phyloP scores from a whole-genome alignment of 2,113 vertebrate species.

The Hippocampus comes region DNA sequence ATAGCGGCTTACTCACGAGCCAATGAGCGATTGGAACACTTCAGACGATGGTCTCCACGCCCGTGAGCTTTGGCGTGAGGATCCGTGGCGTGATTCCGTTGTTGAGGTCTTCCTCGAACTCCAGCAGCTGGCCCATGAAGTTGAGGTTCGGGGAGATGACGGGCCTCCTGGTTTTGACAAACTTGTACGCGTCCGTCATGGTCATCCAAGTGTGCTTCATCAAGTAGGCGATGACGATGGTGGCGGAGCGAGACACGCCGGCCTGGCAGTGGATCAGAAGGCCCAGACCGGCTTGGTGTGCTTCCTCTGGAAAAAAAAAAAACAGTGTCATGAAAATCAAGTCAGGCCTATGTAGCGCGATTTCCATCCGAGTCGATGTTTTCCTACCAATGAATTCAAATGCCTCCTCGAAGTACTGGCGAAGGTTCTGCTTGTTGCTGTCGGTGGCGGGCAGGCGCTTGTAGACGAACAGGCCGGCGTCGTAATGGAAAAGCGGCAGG shows the following conservation, averaged over 20 bases:
- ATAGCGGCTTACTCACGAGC: conserved; percentile 21
- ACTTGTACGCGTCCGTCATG: conserved; percentile 99
- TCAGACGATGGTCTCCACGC: conserved; percentile 92
- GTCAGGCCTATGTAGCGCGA: no score
- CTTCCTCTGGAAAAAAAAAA: conserved; percentile 80
- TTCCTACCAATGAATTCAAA: conserved; percentile 96
- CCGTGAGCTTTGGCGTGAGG: conserved; percentile 91
- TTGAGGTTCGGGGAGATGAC: conserved; percentile 99
- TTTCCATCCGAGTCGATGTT: not conserved
- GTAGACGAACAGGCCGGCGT: conserved; percentile 88
- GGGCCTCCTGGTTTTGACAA: conserved; percentile 94
- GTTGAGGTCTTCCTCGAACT: conserved; percentile 98
- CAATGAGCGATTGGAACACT: conserved; percentile 15
- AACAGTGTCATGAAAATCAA: not conserved
- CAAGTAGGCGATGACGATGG: conserved; percentile 96
- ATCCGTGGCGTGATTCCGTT: conserved; percentile 93
- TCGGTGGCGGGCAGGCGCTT: conserved; percentile 95
- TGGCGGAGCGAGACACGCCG: conserved; percentile 94
- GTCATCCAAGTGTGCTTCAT: conserved; percentile 99
- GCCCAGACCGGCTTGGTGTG: conserved; percentile 89
- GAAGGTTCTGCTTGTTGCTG: conserved; percentile 99
- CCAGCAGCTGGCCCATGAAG: conserved; percentile 98
- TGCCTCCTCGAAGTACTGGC: conserved; percentile 98
- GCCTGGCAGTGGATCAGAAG: conserved; percentile 98
- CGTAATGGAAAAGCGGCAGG: conserved; percentile 93